These are phyloP conservation scores for Percopsis omiscomaycus DNA, from an alignment of 2,797 vertebrate species.

Conservation along the genomic window DNA sequence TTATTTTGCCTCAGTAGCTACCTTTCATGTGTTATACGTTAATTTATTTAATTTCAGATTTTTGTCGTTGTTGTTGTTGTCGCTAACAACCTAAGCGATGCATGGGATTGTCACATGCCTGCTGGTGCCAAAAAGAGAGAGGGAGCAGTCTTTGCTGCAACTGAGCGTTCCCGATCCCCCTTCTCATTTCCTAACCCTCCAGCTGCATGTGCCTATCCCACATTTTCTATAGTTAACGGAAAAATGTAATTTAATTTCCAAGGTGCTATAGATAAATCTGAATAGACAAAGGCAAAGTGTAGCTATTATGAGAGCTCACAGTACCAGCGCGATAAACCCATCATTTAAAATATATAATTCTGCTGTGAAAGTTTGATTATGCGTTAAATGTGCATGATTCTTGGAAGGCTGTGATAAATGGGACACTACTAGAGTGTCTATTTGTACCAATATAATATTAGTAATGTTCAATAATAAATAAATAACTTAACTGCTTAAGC, in stretches of 20 bases:
- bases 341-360: slow-evolving; percentile 23
- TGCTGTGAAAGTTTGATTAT: slow-evolving; percentile 25
- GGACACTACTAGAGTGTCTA: slow-evolving; percentile 29
- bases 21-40: slow-evolving; percentile 91
- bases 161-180: slow-evolving; percentile 80
- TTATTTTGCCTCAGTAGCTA: slow-evolving; percentile 84
- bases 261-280: slow-evolving; percentile 70
- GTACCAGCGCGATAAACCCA: slow-evolving; percentile 37
- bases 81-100: slow-evolving; percentile 83
- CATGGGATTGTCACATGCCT: slow-evolving; percentile 99
- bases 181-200: slow-evolving; percentile 78
- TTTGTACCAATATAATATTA: slow-evolving; percentile 32
- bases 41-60: slow-evolving; percentile 84
- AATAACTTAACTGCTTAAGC: slow-evolving; percentile 10
- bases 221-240: slow-evolving; percentile 51
- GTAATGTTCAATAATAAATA: slow-evolving; percentile 25
- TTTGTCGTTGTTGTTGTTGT: slow-evolving; percentile 79
- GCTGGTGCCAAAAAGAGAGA: slow-evolving; percentile 84
- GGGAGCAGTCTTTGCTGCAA: slow-evolving; percentile 80
- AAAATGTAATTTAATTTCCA: slow-evolving; percentile 58
- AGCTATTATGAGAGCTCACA: slow-evolving; percentile 21
- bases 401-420: slow-evolving; percentile 37
- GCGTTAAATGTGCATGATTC: slow-evolving; percentile 65
- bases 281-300: slow-evolving; percentile 46
- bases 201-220: slow-evolving; percentile 86